phyloP scores from a whole-genome alignment of 2,113 vertebrate species.

The Ceyx margarethae region DNA sequence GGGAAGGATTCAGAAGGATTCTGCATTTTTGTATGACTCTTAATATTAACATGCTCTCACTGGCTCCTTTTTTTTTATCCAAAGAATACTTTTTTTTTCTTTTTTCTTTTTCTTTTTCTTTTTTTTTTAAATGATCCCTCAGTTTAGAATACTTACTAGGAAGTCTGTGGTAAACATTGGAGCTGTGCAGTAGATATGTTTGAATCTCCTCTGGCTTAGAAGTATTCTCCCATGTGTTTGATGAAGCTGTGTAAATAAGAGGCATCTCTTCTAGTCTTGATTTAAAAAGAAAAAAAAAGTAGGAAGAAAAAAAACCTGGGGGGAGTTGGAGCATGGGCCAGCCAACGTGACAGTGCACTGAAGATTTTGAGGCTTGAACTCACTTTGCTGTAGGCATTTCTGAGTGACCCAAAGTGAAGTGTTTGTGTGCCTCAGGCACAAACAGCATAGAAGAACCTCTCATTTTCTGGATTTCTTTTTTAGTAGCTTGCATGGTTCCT shows the following conservation, averaged over 20 bases:
- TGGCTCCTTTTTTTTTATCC: not conserved
- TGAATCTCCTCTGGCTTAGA: not conserved
- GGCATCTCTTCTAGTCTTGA: not conserved
- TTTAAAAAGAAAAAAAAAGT: not conserved
- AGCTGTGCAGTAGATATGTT: not conserved
- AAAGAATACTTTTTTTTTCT: not conserved
- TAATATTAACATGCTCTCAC: not conserved
- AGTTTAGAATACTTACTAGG: not conserved
- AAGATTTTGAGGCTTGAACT: not conserved
- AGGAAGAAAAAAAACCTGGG: fast-evolving
- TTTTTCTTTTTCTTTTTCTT: not conserved
- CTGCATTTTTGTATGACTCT: not conserved
- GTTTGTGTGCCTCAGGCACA: not conserved
- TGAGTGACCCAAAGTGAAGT: not conserved
- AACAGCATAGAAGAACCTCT: not conserved
- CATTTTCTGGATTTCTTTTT: not conserved
- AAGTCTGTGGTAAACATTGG: not conserved
- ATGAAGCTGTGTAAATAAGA: not conserved
- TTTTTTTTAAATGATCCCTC: not conserved
- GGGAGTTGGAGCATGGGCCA: not conserved
- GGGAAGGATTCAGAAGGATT: not conserved
- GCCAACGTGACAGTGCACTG: not conserved
- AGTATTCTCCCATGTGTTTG: not conserved
- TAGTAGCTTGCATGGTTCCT: not conserved
- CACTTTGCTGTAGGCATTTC: not conserved